A percentile compares a stretch with the other conserved stretches of the same genome.
Evolutionary conservation across 2,888 invertebrate species (phyloP).

Genomic region (Carabus problematicus): DNA sequence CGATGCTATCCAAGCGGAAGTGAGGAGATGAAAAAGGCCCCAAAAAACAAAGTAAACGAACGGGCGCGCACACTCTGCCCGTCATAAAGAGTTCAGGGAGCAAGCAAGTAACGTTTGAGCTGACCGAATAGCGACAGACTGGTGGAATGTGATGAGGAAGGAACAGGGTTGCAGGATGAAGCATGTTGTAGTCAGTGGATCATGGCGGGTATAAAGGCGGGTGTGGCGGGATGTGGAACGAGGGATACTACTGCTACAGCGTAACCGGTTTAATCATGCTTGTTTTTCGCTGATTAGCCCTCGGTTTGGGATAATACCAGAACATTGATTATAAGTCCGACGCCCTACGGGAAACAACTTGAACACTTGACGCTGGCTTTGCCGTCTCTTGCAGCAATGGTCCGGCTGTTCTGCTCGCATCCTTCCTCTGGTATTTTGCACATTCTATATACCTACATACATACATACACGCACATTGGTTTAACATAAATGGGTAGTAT

Average conservation of each 20-base stretch:
- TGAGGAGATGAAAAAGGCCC: no score
- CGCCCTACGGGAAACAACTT: constrained; percentile 4
- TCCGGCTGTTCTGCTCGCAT: no score
- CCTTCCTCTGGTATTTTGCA: no score
- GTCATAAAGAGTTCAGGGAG: no score
- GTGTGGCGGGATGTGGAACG: background rate
- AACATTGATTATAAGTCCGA: constrained; percentile 28
- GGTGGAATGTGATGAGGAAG: no score
- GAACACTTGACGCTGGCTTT: constrained; percentile 14
- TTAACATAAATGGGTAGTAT: background rate
- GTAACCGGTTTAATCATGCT: constrained; percentile 26
- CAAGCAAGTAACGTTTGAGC: no score
- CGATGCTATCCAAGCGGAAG: no score
- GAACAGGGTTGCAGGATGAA: no score
- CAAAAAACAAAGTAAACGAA: no score
- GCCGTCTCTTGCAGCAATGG: background rate
- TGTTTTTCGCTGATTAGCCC: constrained; percentile 35
- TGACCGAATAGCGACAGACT: no score
- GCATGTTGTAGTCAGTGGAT: background rate
- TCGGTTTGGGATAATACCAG: constrained; percentile 32
- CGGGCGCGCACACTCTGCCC: no score
- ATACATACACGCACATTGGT: background rate
- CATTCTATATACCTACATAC: background rate
- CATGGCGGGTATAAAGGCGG: background rate
- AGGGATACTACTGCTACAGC: background rate